A percentile compares a stretch with the other conserved stretches of the same genome.
These are phyloP conservation scores for Alauda arvensis DNA, from an alignment of 2,797 vertebrate genomes.

Conservation along the genomic window DNA sequence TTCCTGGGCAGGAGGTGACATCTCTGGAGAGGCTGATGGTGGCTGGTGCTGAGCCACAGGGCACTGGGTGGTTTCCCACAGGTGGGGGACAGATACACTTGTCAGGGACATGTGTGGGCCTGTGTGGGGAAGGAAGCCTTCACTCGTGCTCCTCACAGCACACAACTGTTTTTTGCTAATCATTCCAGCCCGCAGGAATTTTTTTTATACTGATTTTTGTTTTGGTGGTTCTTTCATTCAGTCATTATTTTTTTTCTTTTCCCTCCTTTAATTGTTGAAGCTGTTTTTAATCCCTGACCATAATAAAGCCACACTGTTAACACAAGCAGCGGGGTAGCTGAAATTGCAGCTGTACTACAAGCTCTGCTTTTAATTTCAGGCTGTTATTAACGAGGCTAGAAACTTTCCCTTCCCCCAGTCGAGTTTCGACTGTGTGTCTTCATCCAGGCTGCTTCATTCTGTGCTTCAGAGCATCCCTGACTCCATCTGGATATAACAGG, in stretches of 20 bases:
- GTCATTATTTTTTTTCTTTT: not conserved
- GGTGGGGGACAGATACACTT: conserved; percentile 22
- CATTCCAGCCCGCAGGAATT: conserved; percentile 38
- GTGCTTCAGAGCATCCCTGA: not conserved
- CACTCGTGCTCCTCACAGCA: not conserved
- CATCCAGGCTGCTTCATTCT: not conserved
- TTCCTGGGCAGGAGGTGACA: not conserved
- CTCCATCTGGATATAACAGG: not conserved
- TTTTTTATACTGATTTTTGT: conserved; percentile 13
- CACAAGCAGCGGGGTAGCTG: conserved; percentile 39
- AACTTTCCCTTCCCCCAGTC: not conserved
- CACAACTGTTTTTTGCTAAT: conserved; percentile 21
- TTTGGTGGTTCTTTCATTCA: not conserved
- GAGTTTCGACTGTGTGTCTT: not conserved
- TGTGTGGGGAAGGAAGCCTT: not conserved
- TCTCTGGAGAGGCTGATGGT: fast-evolving
- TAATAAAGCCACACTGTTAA: conserved; percentile 63
- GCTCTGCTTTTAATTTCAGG: conserved; percentile 61
- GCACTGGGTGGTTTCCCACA: not conserved
- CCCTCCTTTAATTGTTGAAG: conserved; percentile 32
- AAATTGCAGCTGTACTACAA: conserved; percentile 45
- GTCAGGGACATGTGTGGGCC: not conserved
- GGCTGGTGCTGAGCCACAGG: not conserved
- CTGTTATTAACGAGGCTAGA: conserved; percentile 40
- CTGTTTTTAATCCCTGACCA: conserved; percentile 58